Evolutionary conservation across 2,888 invertebrate genomes (phyloP).

Genomic region (Conus canariensis): DNA sequence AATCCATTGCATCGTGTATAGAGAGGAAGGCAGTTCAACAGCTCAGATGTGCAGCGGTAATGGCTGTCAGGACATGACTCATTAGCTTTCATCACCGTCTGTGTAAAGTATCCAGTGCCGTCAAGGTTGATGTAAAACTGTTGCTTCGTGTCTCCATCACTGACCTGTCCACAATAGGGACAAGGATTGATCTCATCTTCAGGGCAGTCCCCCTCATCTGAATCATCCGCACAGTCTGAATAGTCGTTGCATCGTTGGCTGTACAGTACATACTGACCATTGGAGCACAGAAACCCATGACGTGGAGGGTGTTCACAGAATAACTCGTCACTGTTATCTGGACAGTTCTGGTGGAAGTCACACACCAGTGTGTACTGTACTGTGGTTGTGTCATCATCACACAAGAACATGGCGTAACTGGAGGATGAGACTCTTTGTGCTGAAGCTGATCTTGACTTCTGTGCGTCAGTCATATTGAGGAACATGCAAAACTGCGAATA

Average conservation of each 20-base stretch:
- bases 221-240: conserved; percentile 5
- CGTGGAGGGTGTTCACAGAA: neutral
- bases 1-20: neutral
- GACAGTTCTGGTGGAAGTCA: neutral
- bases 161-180: neutral
- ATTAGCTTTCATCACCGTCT: neutral
- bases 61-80: conserved; percentile 1
- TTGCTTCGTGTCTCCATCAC: neutral
- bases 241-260: neutral
- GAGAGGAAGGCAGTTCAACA: neutral
- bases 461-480: neutral
- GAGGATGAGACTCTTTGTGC: neutral
- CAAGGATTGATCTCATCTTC: neutral
- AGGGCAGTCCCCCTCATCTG: neutral
- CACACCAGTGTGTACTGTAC: neutral
- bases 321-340: neutral
- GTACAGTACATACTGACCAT: neutral
- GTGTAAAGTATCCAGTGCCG: neutral
- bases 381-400: neutral
- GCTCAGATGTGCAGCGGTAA: neutral
- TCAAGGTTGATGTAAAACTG: conserved; percentile 1
- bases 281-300: neutral
- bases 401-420: neutral
- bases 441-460: neutral
- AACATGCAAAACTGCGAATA: neutral